Evolutionary conservation across 2,888 invertebrate genomes (phyloP).

Genomic region (Notocelia uddmanniana): DNA sequence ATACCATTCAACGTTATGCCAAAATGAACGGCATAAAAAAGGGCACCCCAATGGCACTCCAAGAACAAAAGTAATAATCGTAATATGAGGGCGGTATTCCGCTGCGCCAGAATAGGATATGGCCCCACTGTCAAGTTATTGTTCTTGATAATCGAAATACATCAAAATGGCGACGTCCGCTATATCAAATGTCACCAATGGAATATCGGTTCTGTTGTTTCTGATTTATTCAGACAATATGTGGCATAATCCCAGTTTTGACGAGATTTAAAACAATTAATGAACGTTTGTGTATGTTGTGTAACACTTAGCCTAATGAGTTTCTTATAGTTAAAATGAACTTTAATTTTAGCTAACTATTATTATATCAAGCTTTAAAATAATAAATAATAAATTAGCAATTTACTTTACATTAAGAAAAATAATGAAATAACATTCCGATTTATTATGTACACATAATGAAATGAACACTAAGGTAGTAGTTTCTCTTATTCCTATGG

Average conservation of each 20-base stretch:
- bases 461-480: slow-evolving; percentile 78
- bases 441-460: slow-evolving; percentile 58
- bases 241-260: not conserved
- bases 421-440: slow-evolving; percentile 43
- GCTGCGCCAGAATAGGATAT: too few species aligned
- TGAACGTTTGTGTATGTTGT: not conserved
- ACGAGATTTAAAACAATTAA: not conserved
- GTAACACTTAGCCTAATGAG: not conserved
- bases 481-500: slow-evolving; percentile 70
- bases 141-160: too few species aligned
- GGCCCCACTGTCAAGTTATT: too few species aligned
- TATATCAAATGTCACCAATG: too few species aligned
- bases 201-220: too few species aligned
- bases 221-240: too few species aligned
- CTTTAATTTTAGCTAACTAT: not conserved
- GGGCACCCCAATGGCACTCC: too few species aligned
- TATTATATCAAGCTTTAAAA: not conserved
- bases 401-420: slow-evolving; percentile 45
- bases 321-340: not conserved
- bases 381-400: not conserved
- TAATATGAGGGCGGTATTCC: too few species aligned
- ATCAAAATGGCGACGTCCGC: too few species aligned
- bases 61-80: too few species aligned
- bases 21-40: too few species aligned
- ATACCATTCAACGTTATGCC: too few species aligned